Conservation (phyloP, 2,113 vertebrate genomes). For the Grantiella picta region DNA sequence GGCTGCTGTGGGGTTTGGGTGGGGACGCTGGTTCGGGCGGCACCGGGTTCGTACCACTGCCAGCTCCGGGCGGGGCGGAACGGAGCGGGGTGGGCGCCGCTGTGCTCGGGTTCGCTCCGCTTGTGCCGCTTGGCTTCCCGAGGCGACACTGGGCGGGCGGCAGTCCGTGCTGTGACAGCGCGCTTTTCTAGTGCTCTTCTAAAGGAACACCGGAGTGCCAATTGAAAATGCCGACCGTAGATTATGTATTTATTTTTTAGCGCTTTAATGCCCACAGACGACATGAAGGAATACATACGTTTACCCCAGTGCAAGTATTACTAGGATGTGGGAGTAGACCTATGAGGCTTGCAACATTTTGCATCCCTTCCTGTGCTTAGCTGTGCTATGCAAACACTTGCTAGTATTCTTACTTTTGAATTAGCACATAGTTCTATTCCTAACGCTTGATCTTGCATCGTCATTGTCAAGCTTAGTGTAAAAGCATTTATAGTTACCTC, state of each 20-base stretch:
- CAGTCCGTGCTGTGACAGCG: fast-evolving
- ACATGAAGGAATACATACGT: fast-evolving
- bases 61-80: fast-evolving
- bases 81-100: neutral
- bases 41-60: neutral
- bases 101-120: fast-evolving
- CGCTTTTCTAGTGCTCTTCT: fast-evolving
- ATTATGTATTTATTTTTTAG: neutral
- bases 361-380: neutral
- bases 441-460: neutral
- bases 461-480: neutral
- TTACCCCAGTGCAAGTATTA: fast-evolving
- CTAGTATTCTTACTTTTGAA: neutral
- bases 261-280: neutral
- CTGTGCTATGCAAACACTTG: neutral
- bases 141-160: fast-evolving
- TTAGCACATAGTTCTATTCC: neutral
- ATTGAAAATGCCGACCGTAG: neutral
- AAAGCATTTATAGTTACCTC: neutral
- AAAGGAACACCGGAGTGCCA: neutral
- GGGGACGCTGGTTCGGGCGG: neutral
- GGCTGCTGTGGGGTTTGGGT: neutral
- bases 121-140: neutral
- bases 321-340: fast-evolving
- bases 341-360: neutral